phyloP scores from a whole-genome alignment of 1,140 invertebrate genomes.

The Drosophila aff. region DNA sequence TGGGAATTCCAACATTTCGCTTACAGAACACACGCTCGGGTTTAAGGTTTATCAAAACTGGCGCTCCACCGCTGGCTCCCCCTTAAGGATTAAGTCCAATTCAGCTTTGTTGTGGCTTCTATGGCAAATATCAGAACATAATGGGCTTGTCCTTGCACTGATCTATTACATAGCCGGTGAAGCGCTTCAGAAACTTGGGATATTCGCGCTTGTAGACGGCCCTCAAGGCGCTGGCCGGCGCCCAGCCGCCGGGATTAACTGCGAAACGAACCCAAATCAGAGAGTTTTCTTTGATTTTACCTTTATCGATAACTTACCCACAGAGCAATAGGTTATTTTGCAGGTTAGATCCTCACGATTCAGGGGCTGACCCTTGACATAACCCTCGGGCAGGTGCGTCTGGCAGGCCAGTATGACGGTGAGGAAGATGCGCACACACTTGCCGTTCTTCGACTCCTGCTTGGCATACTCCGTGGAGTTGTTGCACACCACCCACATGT shows the following conservation, averaged over 20 bases:
- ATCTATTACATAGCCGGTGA: conserved; percentile 97
- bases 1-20: conserved; percentile 58
- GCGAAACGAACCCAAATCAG: conserved; percentile 35
- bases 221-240: conserved; percentile 97
- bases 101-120: conserved; percentile 61
- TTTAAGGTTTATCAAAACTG: conserved; percentile 51
- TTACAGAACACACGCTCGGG: conserved; percentile 53
- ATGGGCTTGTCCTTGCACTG: conserved; percentile 96
- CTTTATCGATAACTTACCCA: conserved; percentile 93
- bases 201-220: conserved; percentile 99
- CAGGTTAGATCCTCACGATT: conserved; percentile 96
- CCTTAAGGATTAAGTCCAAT: conserved; percentile 46
- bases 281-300: too few species aligned
- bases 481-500: conserved; percentile 98
- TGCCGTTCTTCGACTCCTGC: conserved; percentile 89
- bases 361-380: conserved; percentile 89
- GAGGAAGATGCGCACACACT: conserved; percentile 96
- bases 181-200: conserved; percentile 99
- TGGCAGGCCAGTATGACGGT: conserved; percentile 98
- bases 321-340: conserved; percentile 99
- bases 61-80: conserved; percentile 14
- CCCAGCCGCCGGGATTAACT: conserved; percentile 99
- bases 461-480: conserved; percentile 90
- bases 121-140: conserved; percentile 88
- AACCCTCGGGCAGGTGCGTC: conserved; percentile 91